Base-by-base conservation (phyloP, 2,888 invertebrate genomes). In the Xanthorhoe spadicearia region DNA sequence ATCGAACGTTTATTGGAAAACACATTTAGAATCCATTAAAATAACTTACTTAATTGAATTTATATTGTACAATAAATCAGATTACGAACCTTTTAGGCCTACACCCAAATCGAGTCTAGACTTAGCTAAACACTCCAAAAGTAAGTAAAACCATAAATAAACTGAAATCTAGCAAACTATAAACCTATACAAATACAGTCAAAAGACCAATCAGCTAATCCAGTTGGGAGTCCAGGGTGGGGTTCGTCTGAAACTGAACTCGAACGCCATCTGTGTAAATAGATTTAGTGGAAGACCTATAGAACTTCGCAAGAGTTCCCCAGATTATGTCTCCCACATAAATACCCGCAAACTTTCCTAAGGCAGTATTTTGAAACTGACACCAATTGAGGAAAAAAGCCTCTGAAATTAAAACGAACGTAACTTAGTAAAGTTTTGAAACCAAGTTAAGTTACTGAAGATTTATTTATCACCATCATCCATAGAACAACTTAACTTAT, bases 131-230 rank as follows among this genome's bases (percentile, higher is more conserved):
- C 48, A 15, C 48, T 8, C 6, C 48, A 48, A 48, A 17, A 13
- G 15, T 17, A 5, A 13, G 1, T 15, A 4, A 15, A 48, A 48
- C 32, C 7, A 48, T 15, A 48, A 48, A 48, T 17, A 48, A 15
- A 48, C 15, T 15, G 17, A 17, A 48, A 48, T 10, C 13, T 48
- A 48, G 48, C 48, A 15, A 38, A 17, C 48, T 17, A 17, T 46
- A 15, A 15, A 8, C 35, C 51, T 35, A 19, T 32, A 61, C 46
- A 51, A 43, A 60, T 15, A 38, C 43, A 46, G 53, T 17, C 1
- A 17, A 13, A 13, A 43, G 38, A 48, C 61, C 53, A 61, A 61
- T 61, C 53, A 61, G n/a, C 53, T 61, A 61, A 61, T 61, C 17
- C 53, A 46, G 53, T 59, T 23, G 51, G 15, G n/a, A n/a, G n/a